Base-by-base conservation (phyloP, 2,797 vertebrate species). In the Premnoplex brunnescens region DNA sequence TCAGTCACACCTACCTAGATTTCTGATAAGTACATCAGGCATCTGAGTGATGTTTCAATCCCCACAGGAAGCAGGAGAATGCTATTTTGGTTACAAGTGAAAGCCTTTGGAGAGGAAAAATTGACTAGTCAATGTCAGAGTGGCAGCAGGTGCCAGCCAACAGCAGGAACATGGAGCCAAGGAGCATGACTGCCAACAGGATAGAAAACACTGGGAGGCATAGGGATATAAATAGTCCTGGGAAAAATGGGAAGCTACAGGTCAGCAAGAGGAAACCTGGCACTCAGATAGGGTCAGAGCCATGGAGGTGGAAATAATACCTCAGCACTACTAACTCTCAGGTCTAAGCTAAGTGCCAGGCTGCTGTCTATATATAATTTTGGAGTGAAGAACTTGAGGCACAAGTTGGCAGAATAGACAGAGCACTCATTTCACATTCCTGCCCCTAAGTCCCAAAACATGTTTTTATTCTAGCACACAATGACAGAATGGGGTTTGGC, bases 1-100 rank as follows among this genome's bases (percentile, higher is more conserved):
- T 85, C 85, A 90, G 64, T 80, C 46, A 94, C 79, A 96, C 76
- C 88, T 79, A 83, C 72, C 36, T 66, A 85, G 37, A 62, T 77
- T 88, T 95, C 48, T 79, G 39, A 2, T 54, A 80, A 85, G 48
- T 49, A 66, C 32, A 37, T 77, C 68, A 90, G 68, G n/a, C 68
- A 88, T 36, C 62, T 6, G 7, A 85, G 55, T 49, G 75, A 93
- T 79, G 79, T 85, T 85, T 91, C 79, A 58, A 12, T 73, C 91
- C 66, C 64, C 64, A 79, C 59, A 85, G 60, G 55, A 91, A 94
- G 72, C 49, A 72, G 7, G 5, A 85, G 55, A 88, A 85, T n/a
- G 51, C 30, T 93, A 85, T 90, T 95, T 55, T 73, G 30, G 76
- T 85, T 51, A 9, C 4, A 1, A 92, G 64, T 43, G 44, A 86